phyloP scores from a whole-genome alignment of 2,797 vertebrate genomes.

The Chaetophractus vellerosus region DNA sequence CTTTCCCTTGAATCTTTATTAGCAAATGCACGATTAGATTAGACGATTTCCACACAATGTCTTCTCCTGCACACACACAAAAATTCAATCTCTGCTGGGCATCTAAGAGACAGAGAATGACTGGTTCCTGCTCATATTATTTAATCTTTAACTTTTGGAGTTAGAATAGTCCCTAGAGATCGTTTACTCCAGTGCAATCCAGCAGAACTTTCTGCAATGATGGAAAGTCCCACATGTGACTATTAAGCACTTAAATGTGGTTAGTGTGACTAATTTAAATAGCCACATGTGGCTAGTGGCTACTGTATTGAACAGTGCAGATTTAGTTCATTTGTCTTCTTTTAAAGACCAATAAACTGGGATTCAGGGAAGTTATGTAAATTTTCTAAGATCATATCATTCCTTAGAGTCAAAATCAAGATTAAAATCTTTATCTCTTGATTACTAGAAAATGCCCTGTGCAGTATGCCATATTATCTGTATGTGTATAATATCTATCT shows the following conservation, averaged over 20 bases:
- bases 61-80: not conserved
- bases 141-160: not conserved
- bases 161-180: not conserved
- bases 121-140: not conserved
- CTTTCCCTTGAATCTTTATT: not conserved
- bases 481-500: not conserved
- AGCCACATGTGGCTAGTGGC: not conserved
- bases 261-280: not conserved
- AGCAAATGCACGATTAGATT: not conserved
- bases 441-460: not conserved
- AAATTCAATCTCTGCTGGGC: not conserved
- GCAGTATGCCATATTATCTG: not conserved
- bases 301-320: not conserved
- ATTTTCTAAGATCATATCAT: not conserved
- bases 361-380: not conserved
- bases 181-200: not conserved
- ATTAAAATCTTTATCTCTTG: not conserved
- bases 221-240: not conserved
- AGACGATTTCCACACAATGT: not conserved
- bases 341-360: not conserved
- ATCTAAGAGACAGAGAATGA: not conserved
- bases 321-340: not conserved
- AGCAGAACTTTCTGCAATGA: not conserved
- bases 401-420: conserved; percentile 25
- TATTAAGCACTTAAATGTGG: not conserved